These are phyloP conservation scores for Euplagia quadripunctaria DNA, from an alignment of 2,888 invertebrate species.

Conservation along the genomic window DNA sequence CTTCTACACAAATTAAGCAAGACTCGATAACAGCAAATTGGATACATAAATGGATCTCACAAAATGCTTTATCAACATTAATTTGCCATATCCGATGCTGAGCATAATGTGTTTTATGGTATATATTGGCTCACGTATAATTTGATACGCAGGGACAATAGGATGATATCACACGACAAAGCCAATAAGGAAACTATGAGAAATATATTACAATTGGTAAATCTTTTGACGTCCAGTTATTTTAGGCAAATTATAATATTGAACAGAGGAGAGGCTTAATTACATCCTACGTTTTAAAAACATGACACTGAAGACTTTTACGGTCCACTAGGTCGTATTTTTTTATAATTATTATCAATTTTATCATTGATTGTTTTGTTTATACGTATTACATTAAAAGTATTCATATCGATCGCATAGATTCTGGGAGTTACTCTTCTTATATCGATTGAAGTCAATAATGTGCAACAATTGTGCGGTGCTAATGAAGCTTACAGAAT, in stretches of 20 bases:
- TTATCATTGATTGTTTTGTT: background rate
- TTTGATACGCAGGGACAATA: conserved; percentile 20
- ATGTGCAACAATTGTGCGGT: background rate
- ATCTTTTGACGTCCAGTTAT: conserved; percentile 6
- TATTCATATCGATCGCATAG: background rate
- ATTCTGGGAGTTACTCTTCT: background rate
- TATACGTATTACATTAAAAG: background rate
- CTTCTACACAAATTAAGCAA: conserved; percentile 10
- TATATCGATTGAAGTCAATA: background rate
- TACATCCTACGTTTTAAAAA: too few relatives aligned
- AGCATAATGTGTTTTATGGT: conserved; percentile 15
- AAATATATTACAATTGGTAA: conserved; percentile 19
- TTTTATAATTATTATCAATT: background rate
- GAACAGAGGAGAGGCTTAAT: background rate
- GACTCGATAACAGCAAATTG: conserved; percentile 19
- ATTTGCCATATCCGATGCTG: conserved; percentile 21
- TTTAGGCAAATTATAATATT: background rate
- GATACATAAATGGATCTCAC: conserved; percentile 16
- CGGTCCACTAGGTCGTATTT: too few relatives aligned
- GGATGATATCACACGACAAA: conserved; percentile 7
- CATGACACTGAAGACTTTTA: background rate
- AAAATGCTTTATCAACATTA: conserved; percentile 26
- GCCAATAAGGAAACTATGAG: conserved; percentile 20
- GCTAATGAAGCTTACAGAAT: background rate
- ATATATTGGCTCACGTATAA: conserved; percentile 23